Evolutionary conservation across 2,113 vertebrate species (phyloP), one percentile per base, ranked within the genome.

Genomic region (Pitta sordida): DNA sequence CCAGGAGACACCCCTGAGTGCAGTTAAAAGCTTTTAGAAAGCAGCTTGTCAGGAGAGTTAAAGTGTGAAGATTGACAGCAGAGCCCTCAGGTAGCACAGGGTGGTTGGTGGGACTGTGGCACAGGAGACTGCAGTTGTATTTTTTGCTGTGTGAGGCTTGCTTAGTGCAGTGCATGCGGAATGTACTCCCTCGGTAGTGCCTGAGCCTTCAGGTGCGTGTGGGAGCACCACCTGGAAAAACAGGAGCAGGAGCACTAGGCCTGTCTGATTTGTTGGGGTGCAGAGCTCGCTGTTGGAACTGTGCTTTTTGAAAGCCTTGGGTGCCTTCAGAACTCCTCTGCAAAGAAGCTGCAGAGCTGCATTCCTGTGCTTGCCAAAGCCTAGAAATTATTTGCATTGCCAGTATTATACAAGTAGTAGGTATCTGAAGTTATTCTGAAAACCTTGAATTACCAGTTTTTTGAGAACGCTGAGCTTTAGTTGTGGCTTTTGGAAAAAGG

Each of bases 381-480:
- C 34, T 77, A 27, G n/a, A 46, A 77, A 43, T 51, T 37, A 90
- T 77, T 90, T 90, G 27, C 23, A 30, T 83, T n/a, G 79, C 34
- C 41, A 11, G 8, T 58, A 12, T 83, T 46, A 21, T 39, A 43
- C 59, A 77, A 80, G 26, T 24, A 80, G 26, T 24, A 59, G 29
- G 26, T 79, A 37, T 55, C 58, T 79, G 43, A 84, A 80, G 13
- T 46, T 58, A 41, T 39, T 81, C 55, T 63, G 17, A 30, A 90
- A 91, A 32, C 37, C 74, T 82, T 71, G 74, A 84, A 48, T 55
- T 84, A 68, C 65, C 49, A 56, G 74, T 44, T 87, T 86, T 64
- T 91, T 51, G 12, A 58, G 70, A 15, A 5, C 16, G 10, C 1
- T 0, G 0, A 6, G 27, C 23, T 91, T 58, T 43, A 92, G n/a